Conservation (phyloP, 2,888 invertebrate genomes). For the Caenorhabditis zanzibari region DNA sequence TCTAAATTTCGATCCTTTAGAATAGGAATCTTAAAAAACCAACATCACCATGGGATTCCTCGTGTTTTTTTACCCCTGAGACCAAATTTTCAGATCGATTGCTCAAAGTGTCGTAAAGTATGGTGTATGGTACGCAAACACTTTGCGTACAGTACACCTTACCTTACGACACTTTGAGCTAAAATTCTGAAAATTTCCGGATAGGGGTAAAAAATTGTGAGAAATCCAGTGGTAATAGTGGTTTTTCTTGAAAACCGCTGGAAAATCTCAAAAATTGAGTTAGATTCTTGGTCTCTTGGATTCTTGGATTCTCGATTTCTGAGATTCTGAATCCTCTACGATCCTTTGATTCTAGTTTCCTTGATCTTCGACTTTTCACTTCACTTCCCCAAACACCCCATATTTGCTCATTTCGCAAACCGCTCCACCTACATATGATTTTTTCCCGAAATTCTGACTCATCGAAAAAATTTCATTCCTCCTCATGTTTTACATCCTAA, state of each 20-base stretch:
- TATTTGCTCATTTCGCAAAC: constrained; percentile 16
- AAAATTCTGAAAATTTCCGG: not conserved
- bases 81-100: not conserved
- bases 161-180: constrained; percentile 10
- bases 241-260: too few relatives aligned
- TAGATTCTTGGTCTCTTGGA: too few relatives aligned
- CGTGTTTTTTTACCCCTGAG: not conserved
- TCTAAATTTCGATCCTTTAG: too few relatives aligned
- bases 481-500: not conserved
- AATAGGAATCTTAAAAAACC: not conserved
- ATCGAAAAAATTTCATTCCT: not conserved
- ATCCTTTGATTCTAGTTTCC: not conserved
- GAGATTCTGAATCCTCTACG: not conserved
- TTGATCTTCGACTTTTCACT: not conserved
- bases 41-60: not conserved
- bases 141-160: not conserved
- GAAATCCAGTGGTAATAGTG: not conserved
- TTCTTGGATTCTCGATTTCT: not conserved
- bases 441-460: not conserved
- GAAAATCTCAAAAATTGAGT: too few relatives aligned
- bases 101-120: not conserved
- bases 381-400: not conserved
- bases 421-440: constrained; percentile 1
- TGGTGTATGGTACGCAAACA: not conserved
- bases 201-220: too few relatives aligned